Evolutionary conservation across 2,113 vertebrate species (phyloP).

Genomic region (Carettochelys insculpta): DNA sequence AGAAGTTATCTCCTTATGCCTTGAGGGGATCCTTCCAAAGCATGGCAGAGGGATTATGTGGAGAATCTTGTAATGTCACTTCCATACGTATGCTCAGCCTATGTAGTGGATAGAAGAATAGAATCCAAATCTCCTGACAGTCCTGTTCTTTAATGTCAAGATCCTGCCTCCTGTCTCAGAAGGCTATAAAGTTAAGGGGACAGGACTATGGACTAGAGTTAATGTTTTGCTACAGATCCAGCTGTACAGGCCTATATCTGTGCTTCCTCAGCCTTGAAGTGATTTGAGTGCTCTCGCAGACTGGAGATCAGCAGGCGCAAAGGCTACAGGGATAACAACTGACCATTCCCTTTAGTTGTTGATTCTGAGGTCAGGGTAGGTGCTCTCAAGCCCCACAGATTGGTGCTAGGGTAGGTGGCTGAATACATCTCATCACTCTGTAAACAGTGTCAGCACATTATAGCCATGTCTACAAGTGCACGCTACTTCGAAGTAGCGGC

Average conservation of each 20-base stretch:
- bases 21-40: neutral
- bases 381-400: neutral
- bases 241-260: neutral
- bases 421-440: neutral
- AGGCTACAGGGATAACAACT: neutral
- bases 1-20: neutral
- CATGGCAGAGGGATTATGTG: neutral
- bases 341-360: neutral
- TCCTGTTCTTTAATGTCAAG: neutral
- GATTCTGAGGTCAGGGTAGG: neutral
- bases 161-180: neutral
- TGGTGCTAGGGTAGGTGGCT: neutral
- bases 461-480: too few species aligned
- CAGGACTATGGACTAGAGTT: neutral
- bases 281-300: neutral
- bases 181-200: neutral
- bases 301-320: neutral
- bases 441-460: neutral
- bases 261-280: neutral
- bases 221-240: neutral
- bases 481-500: too few species aligned
- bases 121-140: neutral
- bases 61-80: accelerated
- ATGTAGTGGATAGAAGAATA: neutral
- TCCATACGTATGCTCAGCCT: neutral